phyloP scores from a whole-genome alignment of 2,888 invertebrate genomes.

The Thumatha senex region DNA sequence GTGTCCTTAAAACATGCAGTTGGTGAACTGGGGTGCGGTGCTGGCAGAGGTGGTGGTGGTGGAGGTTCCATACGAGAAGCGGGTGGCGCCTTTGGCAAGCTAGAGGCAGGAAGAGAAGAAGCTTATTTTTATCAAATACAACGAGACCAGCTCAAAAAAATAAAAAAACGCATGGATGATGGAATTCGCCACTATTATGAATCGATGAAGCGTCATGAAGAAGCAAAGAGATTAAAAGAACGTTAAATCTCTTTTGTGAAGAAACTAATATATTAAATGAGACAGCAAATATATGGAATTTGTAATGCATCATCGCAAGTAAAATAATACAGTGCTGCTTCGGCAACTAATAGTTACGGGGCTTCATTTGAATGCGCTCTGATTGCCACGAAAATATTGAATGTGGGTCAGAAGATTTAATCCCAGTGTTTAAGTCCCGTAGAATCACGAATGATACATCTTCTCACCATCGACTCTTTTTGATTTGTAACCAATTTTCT shows the following conservation, averaged over 20 bases:
- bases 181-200: constrained; percentile 1
- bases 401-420: too few species aligned
- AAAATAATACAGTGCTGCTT: neutral
- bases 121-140: neutral
- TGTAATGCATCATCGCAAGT: neutral
- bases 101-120: constrained; percentile 1
- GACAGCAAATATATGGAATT: neutral
- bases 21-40: neutral
- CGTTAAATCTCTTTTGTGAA: too few species aligned
- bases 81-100: constrained; percentile 1
- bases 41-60: constrained; percentile 1
- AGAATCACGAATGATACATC: too few species aligned
- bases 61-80: constrained; percentile 1
- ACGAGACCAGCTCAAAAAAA: neutral
- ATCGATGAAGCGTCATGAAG: constrained; percentile 9
- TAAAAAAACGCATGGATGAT: neutral
- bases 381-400: neutral
- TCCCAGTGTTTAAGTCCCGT: too few species aligned
- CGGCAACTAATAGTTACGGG: too few species aligned
- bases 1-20: neutral
- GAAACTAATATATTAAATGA: neutral
- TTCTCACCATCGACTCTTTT: too few species aligned
- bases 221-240: neutral
- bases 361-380: too few species aligned
- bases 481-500: too few species aligned